Evolutionary conservation across 2,113 vertebrate species (phyloP), one percentile per base, ranked within the genome.

Genomic region (Cochlearius cochlearius): DNA sequence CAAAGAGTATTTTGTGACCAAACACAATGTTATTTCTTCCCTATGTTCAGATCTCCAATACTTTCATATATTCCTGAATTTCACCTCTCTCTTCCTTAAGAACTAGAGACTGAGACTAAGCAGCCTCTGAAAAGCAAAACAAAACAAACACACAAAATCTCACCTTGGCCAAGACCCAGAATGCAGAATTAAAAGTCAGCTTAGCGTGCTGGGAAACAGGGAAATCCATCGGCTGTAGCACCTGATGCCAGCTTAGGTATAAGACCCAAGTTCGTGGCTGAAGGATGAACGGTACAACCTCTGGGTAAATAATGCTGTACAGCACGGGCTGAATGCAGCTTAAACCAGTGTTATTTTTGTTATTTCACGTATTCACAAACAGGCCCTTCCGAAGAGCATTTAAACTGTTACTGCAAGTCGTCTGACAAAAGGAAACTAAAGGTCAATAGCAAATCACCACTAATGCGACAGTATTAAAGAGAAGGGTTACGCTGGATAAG

Each of bases 221-320:
- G 41, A 89, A 91, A 94, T 43, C 26, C 41, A 47, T 16, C 12
- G 16, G 26, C 59, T 66, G 7, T 12, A 43, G 39, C 32, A 73
- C 45, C 38, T 90, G 73, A 72, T 45, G 29, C 32, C 43, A 90
- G n/a, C 27, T 85, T 41, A 68, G 53, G 32, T 29, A 52, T 58
- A 0, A 73, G 30, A 58, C 7, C 9, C 9, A 30, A 45, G 36
- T 7, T 72, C 1, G 2, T 2, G 27, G 38, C 12, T 80, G 58
- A 72, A 87, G 25, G n/a, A 59, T n/a, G 72, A 90, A 23, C 1
- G 5, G 23, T n/a, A 39, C 25, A 45, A 18, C 11, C 49, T 82
- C 25, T 50, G 26, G 19, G 21, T 68, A 89, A 76, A 68, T 4
- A 47, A 7, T 21, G 29, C 27, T 32, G 36, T 18, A 50, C n/a